Percentiles rank a stretch among this genome's conserved stretches.
Conservation (phyloP, 2,888 invertebrate genomes). For the Drosophila imparisetae region DNA sequence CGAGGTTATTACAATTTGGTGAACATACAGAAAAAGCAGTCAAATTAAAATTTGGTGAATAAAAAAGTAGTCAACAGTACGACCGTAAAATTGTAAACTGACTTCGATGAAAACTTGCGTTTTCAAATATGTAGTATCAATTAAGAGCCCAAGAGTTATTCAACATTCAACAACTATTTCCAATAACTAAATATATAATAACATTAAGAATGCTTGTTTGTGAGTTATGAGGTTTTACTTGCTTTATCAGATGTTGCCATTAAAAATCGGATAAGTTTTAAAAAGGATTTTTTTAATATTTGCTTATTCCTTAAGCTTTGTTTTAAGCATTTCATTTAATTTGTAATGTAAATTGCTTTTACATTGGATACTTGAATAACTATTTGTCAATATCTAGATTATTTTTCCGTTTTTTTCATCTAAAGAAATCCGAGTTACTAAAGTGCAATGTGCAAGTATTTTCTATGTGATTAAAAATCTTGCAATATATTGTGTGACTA, state of each 20-base stretch:
- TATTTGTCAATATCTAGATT: not conserved
- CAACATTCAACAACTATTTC: not conserved
- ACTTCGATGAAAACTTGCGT: not conserved
- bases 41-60: not conserved
- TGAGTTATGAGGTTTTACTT: no score
- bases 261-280: not conserved
- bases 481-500: constrained; percentile 6
- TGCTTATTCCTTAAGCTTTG: not conserved
- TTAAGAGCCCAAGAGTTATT: not conserved
- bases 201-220: not conserved
- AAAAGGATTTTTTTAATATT: not conserved
- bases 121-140: not conserved
- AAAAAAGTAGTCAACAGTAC: not conserved
- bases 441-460: constrained; percentile 6
- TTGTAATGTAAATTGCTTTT: not conserved
- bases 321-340: not conserved
- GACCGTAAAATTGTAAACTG: not conserved
- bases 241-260: not conserved
- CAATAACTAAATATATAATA: not conserved
- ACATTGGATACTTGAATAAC: not conserved
- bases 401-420: not conserved
- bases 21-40: not conserved
- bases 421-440: not conserved
- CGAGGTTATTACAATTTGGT: not conserved
- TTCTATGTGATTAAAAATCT: constrained; percentile 13